Conservation (phyloP, 2,888 invertebrate species). For the Cerceris ruficornis region DNA sequence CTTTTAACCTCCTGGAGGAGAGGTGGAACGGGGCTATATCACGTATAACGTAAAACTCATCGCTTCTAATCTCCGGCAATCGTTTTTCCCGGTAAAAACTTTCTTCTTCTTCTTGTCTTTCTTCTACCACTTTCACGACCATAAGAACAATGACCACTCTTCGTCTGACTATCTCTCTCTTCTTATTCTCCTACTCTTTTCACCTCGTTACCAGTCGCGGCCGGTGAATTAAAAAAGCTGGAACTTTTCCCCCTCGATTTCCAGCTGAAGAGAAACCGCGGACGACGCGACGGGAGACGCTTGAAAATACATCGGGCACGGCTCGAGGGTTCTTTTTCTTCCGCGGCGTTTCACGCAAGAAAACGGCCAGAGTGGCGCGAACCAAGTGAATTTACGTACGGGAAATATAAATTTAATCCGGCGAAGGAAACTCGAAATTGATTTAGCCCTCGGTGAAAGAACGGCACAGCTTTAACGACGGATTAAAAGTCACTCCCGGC, state of each 20-base stretch:
- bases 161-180: background rate
- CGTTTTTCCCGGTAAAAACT: constrained; percentile 32
- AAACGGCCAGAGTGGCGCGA: constrained; percentile 11
- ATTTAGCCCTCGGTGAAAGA: too few species aligned
- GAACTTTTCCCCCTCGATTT: constrained; percentile 9
- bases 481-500: too few species aligned
- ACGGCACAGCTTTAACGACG: too few species aligned
- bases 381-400: constrained; percentile 22
- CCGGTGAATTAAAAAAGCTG: constrained; percentile 10
- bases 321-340: constrained; percentile 17
- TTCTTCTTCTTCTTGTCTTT: constrained; percentile 4
- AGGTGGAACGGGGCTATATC: background rate
- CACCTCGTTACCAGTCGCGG: constrained; percentile 25
- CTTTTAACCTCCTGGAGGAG: background rate
- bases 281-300: constrained; percentile 18
- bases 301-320: constrained; percentile 21
- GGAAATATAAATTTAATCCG: background rate
- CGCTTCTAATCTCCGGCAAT: constrained; percentile 45
- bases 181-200: background rate
- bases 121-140: constrained; percentile 6
- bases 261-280: background rate
- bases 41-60: constrained; percentile 18
- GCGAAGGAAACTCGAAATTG: background rate
- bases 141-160: constrained; percentile 27
- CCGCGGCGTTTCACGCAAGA: constrained; percentile 24